These are phyloP conservation scores for Oreochromis spilurus DNA, from an alignment of 2,113 vertebrate genomes.

Conservation along the genomic window DNA sequence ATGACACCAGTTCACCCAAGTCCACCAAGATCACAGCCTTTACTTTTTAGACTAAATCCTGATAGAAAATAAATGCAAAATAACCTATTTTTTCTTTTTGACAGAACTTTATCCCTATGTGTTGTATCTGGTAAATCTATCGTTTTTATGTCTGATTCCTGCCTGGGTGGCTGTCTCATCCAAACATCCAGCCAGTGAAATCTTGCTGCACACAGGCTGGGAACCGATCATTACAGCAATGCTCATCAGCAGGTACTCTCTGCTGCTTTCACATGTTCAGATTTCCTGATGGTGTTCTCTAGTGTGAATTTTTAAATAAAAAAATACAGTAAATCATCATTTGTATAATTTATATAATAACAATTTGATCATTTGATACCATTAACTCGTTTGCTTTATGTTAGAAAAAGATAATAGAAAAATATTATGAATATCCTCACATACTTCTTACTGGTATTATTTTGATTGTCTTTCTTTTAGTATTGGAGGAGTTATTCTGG, in stretches of 20 bases:
- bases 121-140: conserved; percentile 74
- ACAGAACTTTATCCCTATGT: conserved; percentile 78
- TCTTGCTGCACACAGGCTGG: conserved; percentile 87
- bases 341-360: background rate
- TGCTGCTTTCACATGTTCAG: background rate
- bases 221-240: conserved; percentile 89
- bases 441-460: background rate
- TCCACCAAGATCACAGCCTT: background rate
- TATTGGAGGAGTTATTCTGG: conserved; percentile 93
- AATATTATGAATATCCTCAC: background rate
- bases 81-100: background rate
- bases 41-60: background rate
- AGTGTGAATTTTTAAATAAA: background rate
- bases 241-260: conserved; percentile 87
- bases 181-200: conserved; percentile 76
- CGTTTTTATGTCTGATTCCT: conserved; percentile 80
- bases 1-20: background rate
- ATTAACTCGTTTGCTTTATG: background rate
- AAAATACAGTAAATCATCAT: background rate
- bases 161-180: conserved; percentile 82
- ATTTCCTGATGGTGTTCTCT: background rate
- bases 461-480: conserved; percentile 68
- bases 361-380: background rate
- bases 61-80: background rate
- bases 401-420: background rate